A percentile compares a stretch with the other conserved stretches of the same genome.
Evolutionary conservation across 2,888 invertebrate species (phyloP).

Genomic region (Leptodirus hochenwartii): DNA sequence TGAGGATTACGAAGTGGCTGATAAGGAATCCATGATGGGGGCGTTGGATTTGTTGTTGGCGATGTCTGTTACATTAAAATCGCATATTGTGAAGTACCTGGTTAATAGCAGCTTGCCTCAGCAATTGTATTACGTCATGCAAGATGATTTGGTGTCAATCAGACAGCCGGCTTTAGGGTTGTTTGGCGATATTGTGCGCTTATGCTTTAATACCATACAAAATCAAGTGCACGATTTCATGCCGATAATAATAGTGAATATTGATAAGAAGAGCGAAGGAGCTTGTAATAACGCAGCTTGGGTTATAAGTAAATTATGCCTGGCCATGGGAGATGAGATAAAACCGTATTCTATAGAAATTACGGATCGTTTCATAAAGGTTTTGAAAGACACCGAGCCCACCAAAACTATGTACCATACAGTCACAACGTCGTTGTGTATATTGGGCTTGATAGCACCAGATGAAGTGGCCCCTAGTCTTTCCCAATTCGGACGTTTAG

Average conservation of each 20-base stretch:
- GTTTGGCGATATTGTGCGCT: slow-evolving; percentile 56
- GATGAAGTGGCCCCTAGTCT: slow-evolving; percentile 96
- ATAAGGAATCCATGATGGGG: slow-evolving; percentile 57
- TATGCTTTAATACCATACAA: slow-evolving; percentile 73
- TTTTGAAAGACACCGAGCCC: slow-evolving; percentile 84
- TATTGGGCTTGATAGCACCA: slow-evolving; percentile 98
- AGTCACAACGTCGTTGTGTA: slow-evolving; percentile 99
- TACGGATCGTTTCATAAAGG: slow-evolving; percentile 72
- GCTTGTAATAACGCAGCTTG: slow-evolving; percentile 99
- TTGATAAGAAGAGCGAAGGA: slow-evolving; percentile 91
- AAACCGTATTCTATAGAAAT: slow-evolving; percentile 80
- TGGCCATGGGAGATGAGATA: slow-evolving; percentile 84
- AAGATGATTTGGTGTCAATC: slow-evolving; percentile 55
- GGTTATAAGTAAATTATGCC: slow-evolving; percentile 97
- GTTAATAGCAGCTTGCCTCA: slow-evolving; percentile 47
- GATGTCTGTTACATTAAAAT: slow-evolving; percentile 49
- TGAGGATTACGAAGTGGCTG: slow-evolving; percentile 45
- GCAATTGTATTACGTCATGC: slow-evolving; percentile 49
- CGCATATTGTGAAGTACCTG: slow-evolving; percentile 46
- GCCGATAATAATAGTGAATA: slow-evolving; percentile 86
- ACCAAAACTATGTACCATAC: slow-evolving; percentile 97
- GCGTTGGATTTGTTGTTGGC: slow-evolving; percentile 55
- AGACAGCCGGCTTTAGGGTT: slow-evolving; percentile 58
- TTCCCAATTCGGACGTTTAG: slow-evolving; percentile 97
- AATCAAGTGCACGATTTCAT: slow-evolving; percentile 91